Percentiles rank a stretch among this genome's conserved stretches.
Conservation (phyloP, 2,113 vertebrate species). For the Varanus komodoensis region DNA sequence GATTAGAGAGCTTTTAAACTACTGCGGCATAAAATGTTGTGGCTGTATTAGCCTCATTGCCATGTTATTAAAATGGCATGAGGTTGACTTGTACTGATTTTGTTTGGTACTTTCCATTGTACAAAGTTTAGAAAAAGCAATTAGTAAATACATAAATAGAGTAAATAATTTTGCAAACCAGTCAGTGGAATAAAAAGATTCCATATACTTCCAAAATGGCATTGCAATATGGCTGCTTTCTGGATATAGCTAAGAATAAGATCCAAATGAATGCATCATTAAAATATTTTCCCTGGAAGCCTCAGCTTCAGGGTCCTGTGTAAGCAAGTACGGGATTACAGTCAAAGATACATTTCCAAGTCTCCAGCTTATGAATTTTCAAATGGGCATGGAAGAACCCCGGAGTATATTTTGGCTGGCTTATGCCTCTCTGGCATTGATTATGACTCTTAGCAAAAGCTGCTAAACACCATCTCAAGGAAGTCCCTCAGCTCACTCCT, state of each 20-base stretch:
- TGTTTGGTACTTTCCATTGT: not conserved
- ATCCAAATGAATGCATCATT: not conserved
- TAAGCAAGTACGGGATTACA: slow-evolving; percentile 5
- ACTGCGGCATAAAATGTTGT: not conserved
- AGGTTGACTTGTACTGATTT: not conserved
- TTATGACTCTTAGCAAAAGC: not conserved
- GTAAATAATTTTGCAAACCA: not conserved
- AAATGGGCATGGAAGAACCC: not conserved
- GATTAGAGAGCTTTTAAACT: not conserved
- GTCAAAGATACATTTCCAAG: not conserved
- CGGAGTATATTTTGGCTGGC: not conserved
- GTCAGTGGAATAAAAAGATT: not conserved
- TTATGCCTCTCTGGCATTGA: not conserved
- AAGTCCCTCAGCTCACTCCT: not conserved
- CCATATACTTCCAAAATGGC: not conserved
- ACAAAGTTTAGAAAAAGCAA: not conserved
- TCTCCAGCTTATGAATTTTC: not conserved
- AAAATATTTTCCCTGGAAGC: not conserved
- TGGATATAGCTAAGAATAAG: not conserved
- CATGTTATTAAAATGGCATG: not conserved
- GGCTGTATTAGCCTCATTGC: not conserved
- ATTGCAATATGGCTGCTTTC: not conserved
- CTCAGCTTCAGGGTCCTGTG: not conserved
- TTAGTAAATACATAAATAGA: not conserved
- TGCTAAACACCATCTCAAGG: not conserved